phyloP scores from a whole-genome alignment of 2,113 vertebrate genomes.

The Macheiramphus alcinus region DNA sequence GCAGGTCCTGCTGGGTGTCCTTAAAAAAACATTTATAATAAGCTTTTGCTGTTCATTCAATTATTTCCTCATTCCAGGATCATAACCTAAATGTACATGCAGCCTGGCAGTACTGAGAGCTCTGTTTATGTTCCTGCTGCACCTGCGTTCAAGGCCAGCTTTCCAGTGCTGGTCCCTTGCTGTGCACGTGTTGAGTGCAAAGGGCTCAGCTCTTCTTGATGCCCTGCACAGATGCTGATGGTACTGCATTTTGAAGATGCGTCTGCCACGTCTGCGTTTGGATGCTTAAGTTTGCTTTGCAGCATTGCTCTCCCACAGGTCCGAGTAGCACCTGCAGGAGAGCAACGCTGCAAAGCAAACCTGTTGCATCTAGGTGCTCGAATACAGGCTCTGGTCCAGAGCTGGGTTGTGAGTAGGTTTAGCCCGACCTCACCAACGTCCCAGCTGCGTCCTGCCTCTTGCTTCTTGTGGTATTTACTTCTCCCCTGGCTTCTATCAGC shows the following conservation, averaged over 20 bases:
- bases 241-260: neutral
- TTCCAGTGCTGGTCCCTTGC: neutral
- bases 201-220: neutral
- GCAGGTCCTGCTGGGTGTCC: neutral
- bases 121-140: neutral
- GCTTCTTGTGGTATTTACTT: neutral
- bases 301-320: neutral
- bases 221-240: neutral
- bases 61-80: neutral
- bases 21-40: neutral
- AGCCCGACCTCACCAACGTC: rapidly evolving
- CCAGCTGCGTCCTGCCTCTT: rapidly evolving
- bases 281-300: neutral
- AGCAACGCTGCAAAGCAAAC: no score
- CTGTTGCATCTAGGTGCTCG: neutral
- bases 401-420: neutral
- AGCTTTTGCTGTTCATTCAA: neutral
- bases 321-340: neutral
- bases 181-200: neutral
- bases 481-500: neutral
- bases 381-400: neutral
- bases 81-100: neutral
- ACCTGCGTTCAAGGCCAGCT: neutral
- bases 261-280: neutral
- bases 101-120: neutral